Evolutionary conservation across 2,888 invertebrate species (phyloP).

Genomic region (Keiferia lycopersicella): DNA sequence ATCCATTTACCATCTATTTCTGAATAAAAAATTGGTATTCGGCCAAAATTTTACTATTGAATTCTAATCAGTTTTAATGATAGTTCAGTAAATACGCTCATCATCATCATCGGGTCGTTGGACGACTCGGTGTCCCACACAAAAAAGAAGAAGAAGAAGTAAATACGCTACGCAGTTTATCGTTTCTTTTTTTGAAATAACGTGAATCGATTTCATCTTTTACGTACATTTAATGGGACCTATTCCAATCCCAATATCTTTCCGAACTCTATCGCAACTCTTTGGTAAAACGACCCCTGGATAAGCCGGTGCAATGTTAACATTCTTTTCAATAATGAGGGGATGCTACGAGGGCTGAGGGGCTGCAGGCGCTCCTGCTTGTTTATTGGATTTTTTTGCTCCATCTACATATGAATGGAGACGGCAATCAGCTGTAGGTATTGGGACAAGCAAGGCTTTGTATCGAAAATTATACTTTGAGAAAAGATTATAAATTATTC

Average conservation of each 20-base stretch:
- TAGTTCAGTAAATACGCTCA: no score
- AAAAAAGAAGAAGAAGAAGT: no score
- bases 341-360: slow-evolving; percentile 49
- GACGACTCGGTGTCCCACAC: no score
- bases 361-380: slow-evolving; percentile 70
- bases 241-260: not conserved
- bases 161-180: no score
- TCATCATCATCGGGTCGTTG: no score
- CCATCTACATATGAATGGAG: slow-evolving; percentile 79
- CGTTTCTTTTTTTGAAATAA: no score
- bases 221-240: not conserved
- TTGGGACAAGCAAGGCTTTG: slow-evolving; percentile 38
- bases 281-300: slow-evolving; percentile 78
- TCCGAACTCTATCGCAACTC: slow-evolving; percentile 54
- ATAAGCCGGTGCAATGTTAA: slow-evolving; percentile 77
- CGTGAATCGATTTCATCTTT: not conserved
- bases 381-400: slow-evolving; percentile 82
- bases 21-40: no score
- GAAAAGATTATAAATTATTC: not conserved
- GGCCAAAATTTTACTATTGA: no score
- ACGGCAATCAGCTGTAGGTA: slow-evolving; percentile 70
- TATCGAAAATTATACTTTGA: not conserved
- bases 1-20: no score
- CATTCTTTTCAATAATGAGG: slow-evolving; percentile 80
- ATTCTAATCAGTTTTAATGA: no score